phyloP scores from a whole-genome alignment of 2,113 vertebrate genomes.

The Perccottus glenii region DNA sequence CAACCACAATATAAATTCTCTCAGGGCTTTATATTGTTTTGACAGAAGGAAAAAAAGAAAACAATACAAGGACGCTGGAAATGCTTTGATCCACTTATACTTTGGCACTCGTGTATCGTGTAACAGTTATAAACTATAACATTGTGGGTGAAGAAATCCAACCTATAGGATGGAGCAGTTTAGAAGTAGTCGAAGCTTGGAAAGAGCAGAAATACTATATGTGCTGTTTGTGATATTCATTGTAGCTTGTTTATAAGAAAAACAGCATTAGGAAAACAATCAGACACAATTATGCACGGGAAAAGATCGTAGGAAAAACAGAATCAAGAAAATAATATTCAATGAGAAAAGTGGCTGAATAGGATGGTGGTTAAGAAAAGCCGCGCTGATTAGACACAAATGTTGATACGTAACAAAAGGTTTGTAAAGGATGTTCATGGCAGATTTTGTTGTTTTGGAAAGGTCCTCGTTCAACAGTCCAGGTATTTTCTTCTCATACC shows the following conservation, averaged over 20 bases:
- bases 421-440: slow-evolving; percentile 30
- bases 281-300: not conserved
- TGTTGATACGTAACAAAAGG: slow-evolving; percentile 43
- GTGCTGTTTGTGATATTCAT: slow-evolving; percentile 60
- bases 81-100: slow-evolving; percentile 57
- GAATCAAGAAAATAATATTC: slow-evolving; percentile 28
- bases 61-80: slow-evolving; percentile 40
- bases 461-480: slow-evolving; percentile 47
- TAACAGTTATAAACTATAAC: slow-evolving; percentile 22
- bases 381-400: slow-evolving; percentile 37
- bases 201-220: slow-evolving; percentile 50
- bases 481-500: slow-evolving; percentile 80
- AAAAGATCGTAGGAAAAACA: slow-evolving; percentile 10
- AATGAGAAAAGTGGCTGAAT: slow-evolving; percentile 35
- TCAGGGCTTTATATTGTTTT: slow-evolving; percentile 21
- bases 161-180: slow-evolving; percentile 60
- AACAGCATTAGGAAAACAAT: not conserved
- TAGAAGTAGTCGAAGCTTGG: slow-evolving; percentile 53
- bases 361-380: slow-evolving; percentile 43
- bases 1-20: slow-evolving; percentile 37
- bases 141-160: slow-evolving; percentile 65
- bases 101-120: slow-evolving; percentile 79
- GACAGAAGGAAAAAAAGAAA: slow-evolving; percentile 26
- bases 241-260: slow-evolving; percentile 48
- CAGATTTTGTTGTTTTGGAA: slow-evolving; percentile 35